Percentiles rank a stretch among this genome's conserved stretches.
These are phyloP conservation scores for Omphaloscelis lunosa DNA, from an alignment of 2,888 invertebrate genomes.

Conservation along the genomic window DNA sequence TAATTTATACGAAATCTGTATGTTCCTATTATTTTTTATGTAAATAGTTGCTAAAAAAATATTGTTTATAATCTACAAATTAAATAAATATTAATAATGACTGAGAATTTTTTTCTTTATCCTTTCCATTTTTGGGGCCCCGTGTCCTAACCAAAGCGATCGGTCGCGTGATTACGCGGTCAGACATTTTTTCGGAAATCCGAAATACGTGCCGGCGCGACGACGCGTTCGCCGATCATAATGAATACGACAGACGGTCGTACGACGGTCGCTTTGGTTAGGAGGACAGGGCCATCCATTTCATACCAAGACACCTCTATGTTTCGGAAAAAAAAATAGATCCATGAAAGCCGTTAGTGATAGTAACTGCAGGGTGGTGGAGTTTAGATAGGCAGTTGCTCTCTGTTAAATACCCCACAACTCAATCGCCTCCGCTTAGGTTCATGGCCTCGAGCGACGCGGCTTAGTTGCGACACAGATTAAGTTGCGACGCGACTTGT, in stretches of 20 bases:
- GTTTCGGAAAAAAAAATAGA: not conserved
- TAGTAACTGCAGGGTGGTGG: no score
- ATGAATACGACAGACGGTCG: not conserved
- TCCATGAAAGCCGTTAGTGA: not conserved
- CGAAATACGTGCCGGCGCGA: not conserved
- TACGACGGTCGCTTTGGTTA: not conserved
- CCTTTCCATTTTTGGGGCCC: not conserved
- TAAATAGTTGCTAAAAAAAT: conserved; percentile 65
- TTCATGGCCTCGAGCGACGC: no score
- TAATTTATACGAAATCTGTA: conserved; percentile 60
- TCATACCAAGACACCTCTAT: not conserved
- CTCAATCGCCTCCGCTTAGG: no score
- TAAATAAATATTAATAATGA: conserved; percentile 11
- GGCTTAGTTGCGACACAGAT: no score
- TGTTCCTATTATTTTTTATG: conserved; percentile 79
- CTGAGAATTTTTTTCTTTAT: conserved; percentile 16
- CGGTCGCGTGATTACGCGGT: not conserved
- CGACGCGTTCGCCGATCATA: not conserved
- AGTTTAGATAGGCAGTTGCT: no score
- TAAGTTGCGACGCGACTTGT: no score
- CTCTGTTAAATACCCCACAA: no score
- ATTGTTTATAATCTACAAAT: conserved; percentile 26
- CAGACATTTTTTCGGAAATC: no score
- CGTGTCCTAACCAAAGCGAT: not conserved
- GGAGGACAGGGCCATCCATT: not conserved